These are phyloP conservation scores for Lithodes maja DNA, from an alignment of 2,888 invertebrate genomes.

Conservation along the genomic window DNA sequence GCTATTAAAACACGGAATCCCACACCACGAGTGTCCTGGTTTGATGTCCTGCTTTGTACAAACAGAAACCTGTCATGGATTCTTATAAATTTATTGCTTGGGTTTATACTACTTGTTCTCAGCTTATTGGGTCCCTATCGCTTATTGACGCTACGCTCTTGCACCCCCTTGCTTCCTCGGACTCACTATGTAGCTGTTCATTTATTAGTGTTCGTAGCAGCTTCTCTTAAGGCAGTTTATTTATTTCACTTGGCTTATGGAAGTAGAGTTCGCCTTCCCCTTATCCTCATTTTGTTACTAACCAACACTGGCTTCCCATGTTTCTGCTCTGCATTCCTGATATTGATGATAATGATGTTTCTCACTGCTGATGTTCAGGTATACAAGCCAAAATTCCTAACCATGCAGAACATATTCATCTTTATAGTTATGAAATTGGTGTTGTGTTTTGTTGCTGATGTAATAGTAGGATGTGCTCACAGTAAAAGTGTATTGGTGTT, in stretches of 20 bases:
- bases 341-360: conserved; percentile 60
- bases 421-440: conserved; percentile 51
- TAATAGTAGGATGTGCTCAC: conserved; percentile 63
- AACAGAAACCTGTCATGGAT: conserved; percentile 50
- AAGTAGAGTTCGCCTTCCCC: conserved; percentile 59
- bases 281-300: conserved; percentile 59
- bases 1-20: not conserved
- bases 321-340: conserved; percentile 48
- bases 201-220: conserved; percentile 60
- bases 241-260: conserved; percentile 65
- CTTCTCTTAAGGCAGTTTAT: conserved; percentile 61
- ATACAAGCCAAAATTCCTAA: conserved; percentile 45
- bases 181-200: conserved; percentile 64
- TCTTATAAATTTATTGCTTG: conserved; percentile 46
- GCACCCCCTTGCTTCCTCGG: conserved; percentile 59
- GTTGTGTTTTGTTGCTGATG: conserved; percentile 51
- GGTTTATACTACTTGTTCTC: conserved; percentile 31
- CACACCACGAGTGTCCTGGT: conserved; percentile 35
- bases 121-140: conserved; percentile 64
- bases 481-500: conserved; percentile 58
- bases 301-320: conserved; percentile 66
- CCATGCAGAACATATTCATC: conserved; percentile 40
- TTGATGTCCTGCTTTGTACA: conserved; percentile 44
- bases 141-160: conserved; percentile 56
- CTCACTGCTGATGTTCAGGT: conserved; percentile 57